These are phyloP conservation scores for Coelopa pilipes DNA, from an alignment of 2,888 invertebrate species.

Conservation along the genomic window DNA sequence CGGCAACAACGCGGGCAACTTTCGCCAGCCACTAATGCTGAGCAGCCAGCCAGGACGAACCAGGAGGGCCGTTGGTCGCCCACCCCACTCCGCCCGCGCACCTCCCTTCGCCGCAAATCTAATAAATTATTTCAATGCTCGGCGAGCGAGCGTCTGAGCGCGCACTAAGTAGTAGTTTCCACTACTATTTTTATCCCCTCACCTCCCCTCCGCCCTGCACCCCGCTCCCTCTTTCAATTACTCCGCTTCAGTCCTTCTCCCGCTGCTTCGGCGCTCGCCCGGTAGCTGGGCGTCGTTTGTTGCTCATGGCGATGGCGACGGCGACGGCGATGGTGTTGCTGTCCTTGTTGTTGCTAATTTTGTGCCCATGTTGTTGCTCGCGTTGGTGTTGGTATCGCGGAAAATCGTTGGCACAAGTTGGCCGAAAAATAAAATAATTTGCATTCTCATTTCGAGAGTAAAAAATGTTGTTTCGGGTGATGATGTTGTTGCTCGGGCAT, in stretches of 20 bases:
- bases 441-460: neutral
- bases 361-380: neutral
- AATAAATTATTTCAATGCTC: conserved; percentile 36
- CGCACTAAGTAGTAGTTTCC: conserved; percentile 31
- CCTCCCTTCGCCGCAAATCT: conserved; percentile 20
- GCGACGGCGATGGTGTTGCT: neutral
- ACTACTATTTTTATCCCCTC: conserved; percentile 6
- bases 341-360: no score
- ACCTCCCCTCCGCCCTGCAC: neutral
- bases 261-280: neutral
- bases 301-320: no score
- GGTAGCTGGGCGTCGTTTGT: conserved; percentile 6
- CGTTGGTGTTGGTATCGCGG: neutral
- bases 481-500: neutral
- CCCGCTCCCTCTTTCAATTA: no score
- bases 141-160: conserved; percentile 31
- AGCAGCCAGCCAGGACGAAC: no score
- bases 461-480: neutral
- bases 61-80: neutral
- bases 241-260: neutral
- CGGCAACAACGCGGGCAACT: neutral
- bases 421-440: conserved; percentile 16
- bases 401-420: neutral
- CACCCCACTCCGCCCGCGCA: neutral
- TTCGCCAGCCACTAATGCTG: neutral